phyloP scores from a whole-genome alignment of 1,140 invertebrate genomes.

The Hesperophylax magnus region DNA sequence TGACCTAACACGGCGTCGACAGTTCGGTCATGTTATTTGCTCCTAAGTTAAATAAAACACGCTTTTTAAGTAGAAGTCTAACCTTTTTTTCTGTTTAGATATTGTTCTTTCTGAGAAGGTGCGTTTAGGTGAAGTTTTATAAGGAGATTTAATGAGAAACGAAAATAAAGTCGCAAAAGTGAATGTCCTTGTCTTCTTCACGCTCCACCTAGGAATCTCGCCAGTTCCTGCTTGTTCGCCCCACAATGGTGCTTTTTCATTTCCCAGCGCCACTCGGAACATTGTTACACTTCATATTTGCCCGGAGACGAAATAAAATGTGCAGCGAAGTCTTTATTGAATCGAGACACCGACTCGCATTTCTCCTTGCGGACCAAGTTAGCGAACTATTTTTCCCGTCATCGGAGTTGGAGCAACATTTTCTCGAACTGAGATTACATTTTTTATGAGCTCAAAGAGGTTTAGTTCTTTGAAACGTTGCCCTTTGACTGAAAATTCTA shows the following conservation, averaged over 20 bases:
- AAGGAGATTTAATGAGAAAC: too few relatives aligned
- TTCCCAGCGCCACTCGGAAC: neutral
- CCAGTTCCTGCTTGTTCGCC: neutral
- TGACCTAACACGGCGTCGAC: conserved; percentile 23
- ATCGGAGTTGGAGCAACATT: conserved; percentile 19
- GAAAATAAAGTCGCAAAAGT: too few relatives aligned
- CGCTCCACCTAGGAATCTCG: too few relatives aligned
- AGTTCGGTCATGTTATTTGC: neutral
- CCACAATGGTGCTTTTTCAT: neutral
- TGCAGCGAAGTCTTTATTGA: neutral
- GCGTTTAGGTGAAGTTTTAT: too few relatives aligned
- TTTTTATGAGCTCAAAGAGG: conserved; percentile 9
- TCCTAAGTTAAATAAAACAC: too few relatives aligned
- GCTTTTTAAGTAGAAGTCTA: too few relatives aligned
- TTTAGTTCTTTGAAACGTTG: conserved; percentile 14
- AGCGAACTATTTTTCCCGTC: conserved; percentile 19
- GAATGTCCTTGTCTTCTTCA: too few relatives aligned
- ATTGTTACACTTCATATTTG: conserved; percentile 1
- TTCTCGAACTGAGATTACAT: conserved; percentile 26
- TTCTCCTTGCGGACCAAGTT: neutral
- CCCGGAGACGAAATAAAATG: neutral
- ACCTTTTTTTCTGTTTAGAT: too few relatives aligned
- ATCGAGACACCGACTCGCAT: neutral
- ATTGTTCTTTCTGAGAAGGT: too few relatives aligned
- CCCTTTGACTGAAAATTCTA: neutral